phyloP scores from a whole-genome alignment of 2,888 invertebrate species.

The Syritta pipiens region DNA sequence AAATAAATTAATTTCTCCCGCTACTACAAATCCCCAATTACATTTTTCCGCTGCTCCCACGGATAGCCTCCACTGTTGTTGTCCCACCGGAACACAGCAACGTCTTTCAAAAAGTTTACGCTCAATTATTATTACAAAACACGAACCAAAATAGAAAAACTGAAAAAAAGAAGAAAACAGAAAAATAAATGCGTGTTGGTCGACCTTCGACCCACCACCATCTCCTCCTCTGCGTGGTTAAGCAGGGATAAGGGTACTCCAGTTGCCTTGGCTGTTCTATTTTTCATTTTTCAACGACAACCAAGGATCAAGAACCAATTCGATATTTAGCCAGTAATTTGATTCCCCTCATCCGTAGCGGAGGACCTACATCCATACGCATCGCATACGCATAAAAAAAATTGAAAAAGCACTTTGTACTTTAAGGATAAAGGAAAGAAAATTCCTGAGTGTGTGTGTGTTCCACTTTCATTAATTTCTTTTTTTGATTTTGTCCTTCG shows the following conservation, averaged over 20 bases:
- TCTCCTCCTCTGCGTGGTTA: background rate
- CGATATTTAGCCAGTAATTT: conserved; percentile 35
- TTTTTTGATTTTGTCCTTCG: background rate
- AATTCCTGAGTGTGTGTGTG: conserved; percentile 2
- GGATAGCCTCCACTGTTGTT: too few species aligned
- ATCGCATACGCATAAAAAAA: background rate
- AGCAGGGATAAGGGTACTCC: conserved; percentile 10
- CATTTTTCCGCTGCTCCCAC: too few species aligned
- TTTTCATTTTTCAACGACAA: conserved; percentile 14
- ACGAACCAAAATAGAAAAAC: background rate
- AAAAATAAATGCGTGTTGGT: too few species aligned
- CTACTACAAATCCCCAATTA: too few species aligned
- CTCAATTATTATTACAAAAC: too few species aligned
- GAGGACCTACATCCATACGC: background rate
- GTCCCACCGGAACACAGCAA: too few species aligned
- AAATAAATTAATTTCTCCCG: too few species aligned
- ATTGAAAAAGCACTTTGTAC: conserved; percentile 1
- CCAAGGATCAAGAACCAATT: conserved; percentile 23
- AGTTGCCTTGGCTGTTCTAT: conserved; percentile 11
- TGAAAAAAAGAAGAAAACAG: too few species aligned
- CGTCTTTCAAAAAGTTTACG: too few species aligned
- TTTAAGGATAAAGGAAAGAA: background rate
- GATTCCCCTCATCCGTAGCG: background rate
- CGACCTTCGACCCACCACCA: too few species aligned
- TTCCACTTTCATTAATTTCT: conserved; percentile 6